Conservation (phyloP, 2,888 invertebrate genomes). For the Eupithecia subfuscata region DNA sequence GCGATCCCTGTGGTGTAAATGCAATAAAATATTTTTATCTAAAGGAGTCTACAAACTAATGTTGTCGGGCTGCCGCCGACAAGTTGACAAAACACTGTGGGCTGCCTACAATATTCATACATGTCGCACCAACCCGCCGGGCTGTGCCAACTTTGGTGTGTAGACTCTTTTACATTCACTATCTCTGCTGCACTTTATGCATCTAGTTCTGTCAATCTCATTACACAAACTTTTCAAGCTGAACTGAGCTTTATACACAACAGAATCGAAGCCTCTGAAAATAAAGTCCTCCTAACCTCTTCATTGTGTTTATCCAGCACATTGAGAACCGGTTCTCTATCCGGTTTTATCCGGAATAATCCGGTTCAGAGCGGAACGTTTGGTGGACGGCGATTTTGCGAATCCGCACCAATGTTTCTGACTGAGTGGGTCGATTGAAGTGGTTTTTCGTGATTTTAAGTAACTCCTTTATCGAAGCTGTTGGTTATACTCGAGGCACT, state of each 20-base stretch:
- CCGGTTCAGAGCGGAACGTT: slow-evolving; percentile 48
- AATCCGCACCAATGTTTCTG: slow-evolving; percentile 15
- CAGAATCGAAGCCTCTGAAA: slow-evolving; percentile 2
- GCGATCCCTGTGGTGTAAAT: no score
- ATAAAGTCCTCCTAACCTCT: slow-evolving; percentile 2
- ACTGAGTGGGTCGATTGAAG: slow-evolving; percentile 1
- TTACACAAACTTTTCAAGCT: not conserved
- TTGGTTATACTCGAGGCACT: not conserved
- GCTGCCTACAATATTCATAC: no score
- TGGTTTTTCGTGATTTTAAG: slow-evolving; percentile 1
- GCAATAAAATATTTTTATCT: no score
- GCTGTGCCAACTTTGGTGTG: no score
- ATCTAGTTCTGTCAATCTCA: not conserved
- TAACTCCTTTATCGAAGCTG: not conserved
- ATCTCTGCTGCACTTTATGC: not conserved
- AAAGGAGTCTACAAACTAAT: no score
- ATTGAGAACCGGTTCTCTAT: slow-evolving; percentile 38
- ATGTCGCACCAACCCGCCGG: no score
- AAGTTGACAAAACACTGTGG: no score
- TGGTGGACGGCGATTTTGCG: slow-evolving; percentile 22
- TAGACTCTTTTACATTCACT: no score
- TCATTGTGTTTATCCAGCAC: slow-evolving; percentile 28
- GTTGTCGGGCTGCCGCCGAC: no score
- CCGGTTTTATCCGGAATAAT: slow-evolving; percentile 56
- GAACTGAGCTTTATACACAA: not conserved